Conservation (phyloP, 2,888 invertebrate genomes). For the Luperina nickerlii region DNA sequence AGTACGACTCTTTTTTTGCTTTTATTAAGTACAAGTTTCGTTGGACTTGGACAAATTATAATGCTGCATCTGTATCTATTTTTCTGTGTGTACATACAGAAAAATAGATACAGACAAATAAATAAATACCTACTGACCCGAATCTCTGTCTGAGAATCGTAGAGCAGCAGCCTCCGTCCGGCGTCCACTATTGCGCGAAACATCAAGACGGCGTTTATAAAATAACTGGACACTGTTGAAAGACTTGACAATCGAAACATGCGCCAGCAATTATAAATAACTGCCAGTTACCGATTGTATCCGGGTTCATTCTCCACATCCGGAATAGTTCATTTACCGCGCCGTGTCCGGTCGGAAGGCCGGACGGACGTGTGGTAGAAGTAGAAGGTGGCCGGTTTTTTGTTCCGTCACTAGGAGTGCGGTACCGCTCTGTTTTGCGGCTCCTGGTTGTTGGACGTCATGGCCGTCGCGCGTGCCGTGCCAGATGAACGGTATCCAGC, state of each 20-base stretch:
- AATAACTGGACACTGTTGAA: constrained; percentile 38
- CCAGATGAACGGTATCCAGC: constrained; percentile 2
- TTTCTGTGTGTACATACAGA: neutral
- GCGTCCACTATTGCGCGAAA: neutral
- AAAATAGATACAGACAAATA: neutral
- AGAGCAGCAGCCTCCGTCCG: neutral
- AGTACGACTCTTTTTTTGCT: neutral
- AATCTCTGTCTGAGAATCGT: neutral
- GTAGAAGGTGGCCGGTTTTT: neutral
- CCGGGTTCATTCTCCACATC: constrained; percentile 60
- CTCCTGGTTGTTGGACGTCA: constrained; percentile 16
- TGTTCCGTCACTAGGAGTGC: neutral
- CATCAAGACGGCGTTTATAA: constrained; percentile 13
- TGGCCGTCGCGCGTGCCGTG: constrained; percentile 7
- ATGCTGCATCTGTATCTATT: neutral
- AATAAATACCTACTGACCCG: neutral
- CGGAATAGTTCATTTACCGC: constrained; percentile 58
- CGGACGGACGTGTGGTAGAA: neutral
- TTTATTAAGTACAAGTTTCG: neutral
- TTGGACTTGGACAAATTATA: neutral
- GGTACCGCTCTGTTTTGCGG: neutral
- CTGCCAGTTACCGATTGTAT: constrained; percentile 21
- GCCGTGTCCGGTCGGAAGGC: neutral
- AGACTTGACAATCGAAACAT: constrained; percentile 39
- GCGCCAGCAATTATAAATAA: constrained; percentile 46